Base-by-base conservation (phyloP, 2,113 vertebrate species). In the Amazona guildingii region DNA sequence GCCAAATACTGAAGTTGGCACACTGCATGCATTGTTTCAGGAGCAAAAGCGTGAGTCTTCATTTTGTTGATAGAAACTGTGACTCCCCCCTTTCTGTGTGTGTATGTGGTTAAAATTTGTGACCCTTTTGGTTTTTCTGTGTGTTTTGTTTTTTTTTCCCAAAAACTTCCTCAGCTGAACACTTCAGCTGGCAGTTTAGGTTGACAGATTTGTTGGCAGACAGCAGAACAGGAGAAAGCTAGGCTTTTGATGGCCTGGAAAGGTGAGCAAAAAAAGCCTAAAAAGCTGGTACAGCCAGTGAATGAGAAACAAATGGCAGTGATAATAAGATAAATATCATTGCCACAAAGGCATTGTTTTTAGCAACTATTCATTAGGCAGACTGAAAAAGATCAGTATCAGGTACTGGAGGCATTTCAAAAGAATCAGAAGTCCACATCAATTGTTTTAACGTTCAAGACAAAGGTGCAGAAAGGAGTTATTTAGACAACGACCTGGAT, bases 401-500 rank as follows among this genome's bases (percentile, higher is more conserved):
- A 44, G 73, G 39, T 75, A 33, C 63, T 59, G 37, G 49, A 78
- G 39, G 43, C 43, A 63, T 78, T 92, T 49, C 16, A 39, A 93
- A 84, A 57, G 33, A 70, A 44, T 68, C 23, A 4, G 23, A 46
- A 83, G 70, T 8, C 18, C 28, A 11, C n/a, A 55, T 20, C 0
- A 7, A 76, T 88, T 74, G 35, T 77, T 93, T 93, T 83, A 88
- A 35, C 13, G 20, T 83, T 87, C 43, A 63, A 83, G 64, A 63
- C 54, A 74, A 68, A 84, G 46, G 43, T 80, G 85, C 51, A 83
- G 85, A 78, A 93, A 75, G 68, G 52, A 86, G 39, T 0, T 8
- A 39, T 82, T 87, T 83, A 92, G 82, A 70, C 63, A 82, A 57
- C 48, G 73, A 74, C 76, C 57, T 27, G 61, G 85, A 90, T 75